These are phyloP conservation scores for Coecobrya sp. DNA, from an alignment of 2,888 invertebrate species.

Conservation along the genomic window DNA sequence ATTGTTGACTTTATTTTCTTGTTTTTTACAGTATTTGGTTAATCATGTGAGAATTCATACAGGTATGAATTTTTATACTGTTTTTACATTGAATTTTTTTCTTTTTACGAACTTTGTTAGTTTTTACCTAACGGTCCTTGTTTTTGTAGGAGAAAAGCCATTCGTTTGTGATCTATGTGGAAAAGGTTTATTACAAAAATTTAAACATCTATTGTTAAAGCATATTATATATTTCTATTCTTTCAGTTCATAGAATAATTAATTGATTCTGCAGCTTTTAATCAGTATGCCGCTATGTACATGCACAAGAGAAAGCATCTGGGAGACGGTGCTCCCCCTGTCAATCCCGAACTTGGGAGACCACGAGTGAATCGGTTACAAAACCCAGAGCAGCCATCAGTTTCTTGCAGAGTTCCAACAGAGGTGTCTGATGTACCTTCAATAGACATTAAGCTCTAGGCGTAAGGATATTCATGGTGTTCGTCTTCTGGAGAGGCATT, in stretches of 20 bases:
- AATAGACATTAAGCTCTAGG: not conserved
- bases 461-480: no score
- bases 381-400: not conserved
- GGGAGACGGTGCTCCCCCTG: constrained; percentile 8
- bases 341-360: not conserved
- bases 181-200: constrained; percentile 18
- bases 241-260: not conserved
- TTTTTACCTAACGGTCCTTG: no score
- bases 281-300: constrained; percentile 53
- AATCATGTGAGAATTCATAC: constrained; percentile 35
- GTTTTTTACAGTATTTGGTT: constrained; percentile 5
- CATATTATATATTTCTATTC: no score
- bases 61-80: not conserved
- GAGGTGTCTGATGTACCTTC: not conserved
- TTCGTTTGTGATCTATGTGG: constrained; percentile 23
- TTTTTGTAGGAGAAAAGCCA: not conserved
- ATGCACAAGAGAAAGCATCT: constrained; percentile 44
- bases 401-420: not conserved
- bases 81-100: not conserved
- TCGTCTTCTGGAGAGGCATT: not conserved
- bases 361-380: constrained; percentile 3
- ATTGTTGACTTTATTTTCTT: not conserved
- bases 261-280: constrained; percentile 22
- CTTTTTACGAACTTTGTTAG: not conserved
- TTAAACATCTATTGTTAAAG: no score